phyloP scores from a whole-genome alignment of 2,113 vertebrate genomes.

The Sclerurus mexicanus region DNA sequence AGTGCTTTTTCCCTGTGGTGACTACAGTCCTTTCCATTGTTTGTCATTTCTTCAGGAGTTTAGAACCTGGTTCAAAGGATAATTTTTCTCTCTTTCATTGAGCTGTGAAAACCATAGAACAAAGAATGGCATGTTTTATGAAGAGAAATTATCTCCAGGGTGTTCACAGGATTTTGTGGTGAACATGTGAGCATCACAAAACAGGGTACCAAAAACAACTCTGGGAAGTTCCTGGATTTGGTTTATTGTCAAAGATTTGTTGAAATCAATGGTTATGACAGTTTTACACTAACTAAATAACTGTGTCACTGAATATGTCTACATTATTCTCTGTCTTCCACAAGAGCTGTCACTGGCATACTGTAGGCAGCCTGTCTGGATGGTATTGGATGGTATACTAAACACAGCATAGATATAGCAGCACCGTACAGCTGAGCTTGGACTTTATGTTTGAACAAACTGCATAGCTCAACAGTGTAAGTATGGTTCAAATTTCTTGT shows the following conservation, averaged over 20 bases:
- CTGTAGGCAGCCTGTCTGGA: not conserved
- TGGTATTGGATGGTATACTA: not conserved
- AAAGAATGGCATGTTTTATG: not conserved
- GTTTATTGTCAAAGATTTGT: not conserved
- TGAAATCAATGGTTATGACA: slow-evolving; percentile 18
- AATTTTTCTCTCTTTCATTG: slow-evolving; percentile 29
- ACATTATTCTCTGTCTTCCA: not conserved
- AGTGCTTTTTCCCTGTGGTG: slow-evolving; percentile 65
- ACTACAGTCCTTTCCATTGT: slow-evolving; percentile 66
- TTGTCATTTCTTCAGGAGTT: slow-evolving; percentile 65
- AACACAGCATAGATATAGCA: not conserved
- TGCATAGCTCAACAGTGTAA: not conserved
- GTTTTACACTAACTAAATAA: slow-evolving; percentile 9
- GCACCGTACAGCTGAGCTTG: not conserved
- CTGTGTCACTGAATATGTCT: not conserved
- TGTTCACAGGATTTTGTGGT: not conserved
- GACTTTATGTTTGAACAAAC: not conserved
- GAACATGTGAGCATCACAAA: not conserved
- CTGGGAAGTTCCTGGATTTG: not conserved
- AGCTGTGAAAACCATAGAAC: not conserved
- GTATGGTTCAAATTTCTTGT: not conserved
- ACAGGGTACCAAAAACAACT: not conserved
- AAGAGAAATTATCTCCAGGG: not conserved
- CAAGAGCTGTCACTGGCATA: not conserved
- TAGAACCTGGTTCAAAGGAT: slow-evolving; percentile 49